phyloP scores from a whole-genome alignment of 2,888 invertebrate genomes.

The Eueremaeus valkanovi region DNA sequence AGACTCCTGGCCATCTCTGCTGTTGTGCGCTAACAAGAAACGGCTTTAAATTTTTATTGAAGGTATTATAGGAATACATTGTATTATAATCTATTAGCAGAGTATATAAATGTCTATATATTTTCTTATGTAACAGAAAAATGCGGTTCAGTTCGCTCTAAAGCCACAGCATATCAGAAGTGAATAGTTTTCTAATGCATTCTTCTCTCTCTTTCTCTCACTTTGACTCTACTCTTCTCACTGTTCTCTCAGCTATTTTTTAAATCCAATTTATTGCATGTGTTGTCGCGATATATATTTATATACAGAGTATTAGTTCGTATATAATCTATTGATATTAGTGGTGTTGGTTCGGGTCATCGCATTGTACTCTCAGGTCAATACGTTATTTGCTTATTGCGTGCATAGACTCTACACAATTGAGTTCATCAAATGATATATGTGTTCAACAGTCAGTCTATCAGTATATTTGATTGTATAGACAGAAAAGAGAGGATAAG shows the following conservation, averaged over 20 bases:
- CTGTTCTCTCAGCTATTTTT: too few species aligned
- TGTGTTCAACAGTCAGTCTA: neutral
- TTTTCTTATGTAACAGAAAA: neutral
- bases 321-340: neutral
- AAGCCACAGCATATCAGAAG: neutral
- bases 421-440: slow-evolving; percentile 7
- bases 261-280: slow-evolving; percentile 15
- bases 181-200: neutral
- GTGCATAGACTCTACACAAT: neutral
- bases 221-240: too few species aligned
- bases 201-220: too few species aligned
- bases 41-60: too few species aligned
- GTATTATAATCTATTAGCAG: neutral
- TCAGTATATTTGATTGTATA: neutral
- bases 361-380: slow-evolving; percentile 3
- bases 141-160: too few species aligned
- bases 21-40: too few species aligned
- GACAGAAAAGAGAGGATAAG: neutral
- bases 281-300: neutral
- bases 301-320: too few species aligned
- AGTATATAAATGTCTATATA: neutral
- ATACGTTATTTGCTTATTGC: slow-evolving; percentile 10
- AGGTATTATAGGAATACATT: neutral
- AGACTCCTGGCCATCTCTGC: too few species aligned
- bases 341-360: neutral